Conservation (phyloP, 2,888 invertebrate species). For the Chrysolina oricalcia region DNA sequence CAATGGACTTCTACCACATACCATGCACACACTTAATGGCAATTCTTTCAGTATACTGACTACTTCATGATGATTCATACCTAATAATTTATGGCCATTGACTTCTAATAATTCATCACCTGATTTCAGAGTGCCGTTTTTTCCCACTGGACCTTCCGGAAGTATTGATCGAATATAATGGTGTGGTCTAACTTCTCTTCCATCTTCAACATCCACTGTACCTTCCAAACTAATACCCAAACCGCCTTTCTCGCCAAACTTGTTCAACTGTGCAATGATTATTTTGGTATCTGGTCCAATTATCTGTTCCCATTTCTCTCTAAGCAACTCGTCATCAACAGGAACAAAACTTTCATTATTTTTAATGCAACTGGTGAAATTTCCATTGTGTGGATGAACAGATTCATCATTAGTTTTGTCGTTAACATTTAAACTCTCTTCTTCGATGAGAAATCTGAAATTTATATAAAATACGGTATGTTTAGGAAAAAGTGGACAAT, state of each 20-base stretch:
- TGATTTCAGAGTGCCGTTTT: slow-evolving; percentile 89
- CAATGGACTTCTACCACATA: slow-evolving; percentile 81
- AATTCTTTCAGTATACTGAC: slow-evolving; percentile 94
- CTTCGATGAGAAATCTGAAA: slow-evolving; percentile 71
- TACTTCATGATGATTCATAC: slow-evolving; percentile 95
- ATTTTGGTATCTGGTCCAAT: slow-evolving; percentile 86
- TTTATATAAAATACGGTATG: slow-evolving; percentile 65
- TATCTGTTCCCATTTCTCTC: slow-evolving; percentile 87
- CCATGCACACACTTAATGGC: slow-evolving; percentile 92
- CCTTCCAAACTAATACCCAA: slow-evolving; percentile 98
- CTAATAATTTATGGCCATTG: slow-evolving; percentile 90
- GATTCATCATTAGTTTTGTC: slow-evolving; percentile 61
- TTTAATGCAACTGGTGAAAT: slow-evolving; percentile 63
- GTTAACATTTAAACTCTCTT: slow-evolving; percentile 65
- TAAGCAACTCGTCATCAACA: slow-evolving; percentile 82
- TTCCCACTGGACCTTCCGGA: slow-evolving; percentile 97
- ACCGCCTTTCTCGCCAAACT: slow-evolving; percentile 93
- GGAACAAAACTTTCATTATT: slow-evolving; percentile 55
- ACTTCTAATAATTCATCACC: slow-evolving; percentile 98
- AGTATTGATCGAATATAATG: slow-evolving; percentile 98
- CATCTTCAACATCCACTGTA: slow-evolving; percentile 98
- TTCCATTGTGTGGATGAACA: slow-evolving; percentile 66
- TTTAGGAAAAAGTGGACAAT: slow-evolving; percentile 57
- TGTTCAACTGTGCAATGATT: slow-evolving; percentile 86
- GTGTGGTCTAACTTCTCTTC: slow-evolving; percentile 97